Conservation (phyloP, 2,797 vertebrate species). For the Petrocephalus schoutedeni region DNA sequence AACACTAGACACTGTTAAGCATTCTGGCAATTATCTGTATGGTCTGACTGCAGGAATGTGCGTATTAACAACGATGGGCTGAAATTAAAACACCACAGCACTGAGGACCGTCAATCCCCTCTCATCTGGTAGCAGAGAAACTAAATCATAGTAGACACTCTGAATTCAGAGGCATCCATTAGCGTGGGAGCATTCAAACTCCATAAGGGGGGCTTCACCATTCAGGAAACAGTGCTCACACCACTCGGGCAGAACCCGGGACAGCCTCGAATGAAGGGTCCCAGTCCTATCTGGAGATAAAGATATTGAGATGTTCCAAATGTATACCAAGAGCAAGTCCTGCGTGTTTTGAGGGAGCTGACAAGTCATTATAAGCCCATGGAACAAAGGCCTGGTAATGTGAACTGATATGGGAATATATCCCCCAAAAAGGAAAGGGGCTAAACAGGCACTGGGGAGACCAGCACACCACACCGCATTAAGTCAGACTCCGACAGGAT, state of each 20-base stretch:
- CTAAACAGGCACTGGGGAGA: not conserved
- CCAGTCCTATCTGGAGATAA: not conserved
- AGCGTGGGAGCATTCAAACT: not conserved
- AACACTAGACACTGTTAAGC: not conserved
- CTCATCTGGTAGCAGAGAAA: not conserved
- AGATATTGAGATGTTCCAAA: not conserved
- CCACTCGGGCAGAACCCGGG: not conserved
- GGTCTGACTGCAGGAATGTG: not conserved
- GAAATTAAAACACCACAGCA: constrained; percentile 7
- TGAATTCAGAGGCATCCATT: not conserved
- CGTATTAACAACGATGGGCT: not conserved
- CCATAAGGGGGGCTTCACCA: not conserved
- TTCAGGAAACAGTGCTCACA: not conserved
- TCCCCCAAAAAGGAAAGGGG: not conserved
- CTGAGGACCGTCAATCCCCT: not conserved
- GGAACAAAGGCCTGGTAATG: not conserved
- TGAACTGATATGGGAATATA: not conserved
- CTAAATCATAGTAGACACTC: constrained; percentile 20
- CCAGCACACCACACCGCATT: not conserved
- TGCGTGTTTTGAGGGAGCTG: not conserved
- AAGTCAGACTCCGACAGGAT: not conserved
- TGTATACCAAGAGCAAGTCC: not conserved
- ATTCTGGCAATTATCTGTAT: not conserved
- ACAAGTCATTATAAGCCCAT: not conserved
- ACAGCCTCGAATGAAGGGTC: not conserved